phyloP scores from a whole-genome alignment of 2,888 invertebrate genomes.

The Colletes collaris region DNA sequence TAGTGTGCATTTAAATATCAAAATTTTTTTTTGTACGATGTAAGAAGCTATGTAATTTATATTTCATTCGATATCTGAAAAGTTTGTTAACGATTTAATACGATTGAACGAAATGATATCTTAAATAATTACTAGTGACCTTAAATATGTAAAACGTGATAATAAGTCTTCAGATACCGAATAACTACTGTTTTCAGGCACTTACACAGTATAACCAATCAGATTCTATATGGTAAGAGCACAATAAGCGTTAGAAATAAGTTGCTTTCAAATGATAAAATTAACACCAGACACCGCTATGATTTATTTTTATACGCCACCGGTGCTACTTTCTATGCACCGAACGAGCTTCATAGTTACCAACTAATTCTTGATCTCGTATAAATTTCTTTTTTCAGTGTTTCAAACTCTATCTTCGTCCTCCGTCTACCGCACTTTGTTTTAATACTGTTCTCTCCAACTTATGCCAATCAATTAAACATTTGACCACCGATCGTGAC shows the following conservation, averaged over 20 bases:
- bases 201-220: slow-evolving; percentile 44
- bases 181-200: slow-evolving; percentile 19
- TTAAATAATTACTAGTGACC: background rate
- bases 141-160: background rate
- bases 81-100: slow-evolving; percentile 8
- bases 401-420: slow-evolving; percentile 57
- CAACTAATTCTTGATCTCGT: slow-evolving; percentile 50
- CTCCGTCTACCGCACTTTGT: slow-evolving; percentile 54
- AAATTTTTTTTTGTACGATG: background rate
- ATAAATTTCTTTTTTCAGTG: slow-evolving; percentile 16
- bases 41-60: slow-evolving; percentile 21
- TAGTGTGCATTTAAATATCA: background rate
- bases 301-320: slow-evolving; percentile 52
- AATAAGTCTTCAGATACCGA: slow-evolving; percentile 31
- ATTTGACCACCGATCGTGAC: slow-evolving; percentile 51
- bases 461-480: slow-evolving; percentile 44
- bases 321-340: slow-evolving; percentile 42
- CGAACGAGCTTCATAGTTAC: slow-evolving; percentile 44
- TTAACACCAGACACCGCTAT: slow-evolving; percentile 66
- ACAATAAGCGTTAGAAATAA: slow-evolving; percentile 48
- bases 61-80: slow-evolving; percentile 41
- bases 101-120: background rate
- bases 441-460: slow-evolving; percentile 56
- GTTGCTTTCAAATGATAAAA: slow-evolving; percentile 40
- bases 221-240: slow-evolving; percentile 38